phyloP scores from a whole-genome alignment of 30 jellyfish, hydroid and myxozoan species.

The Cassiopea andromeda region DNA sequence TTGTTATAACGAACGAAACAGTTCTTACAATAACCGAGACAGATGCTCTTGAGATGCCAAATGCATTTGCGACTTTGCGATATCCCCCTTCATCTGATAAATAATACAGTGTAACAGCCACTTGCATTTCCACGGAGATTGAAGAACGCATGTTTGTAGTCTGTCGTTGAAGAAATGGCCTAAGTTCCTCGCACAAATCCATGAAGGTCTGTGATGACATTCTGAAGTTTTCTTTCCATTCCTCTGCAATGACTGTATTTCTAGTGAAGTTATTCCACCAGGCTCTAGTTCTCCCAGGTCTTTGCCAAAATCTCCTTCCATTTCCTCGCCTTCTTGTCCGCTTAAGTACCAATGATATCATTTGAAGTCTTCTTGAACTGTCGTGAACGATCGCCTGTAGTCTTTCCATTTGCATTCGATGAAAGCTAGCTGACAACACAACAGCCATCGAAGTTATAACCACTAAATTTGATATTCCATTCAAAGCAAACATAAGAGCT shows the following conservation, averaged over 20 bases:
- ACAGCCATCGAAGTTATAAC: background rate
- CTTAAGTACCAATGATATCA: no score
- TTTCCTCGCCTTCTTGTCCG: background rate
- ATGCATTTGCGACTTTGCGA: constrained; percentile 9
- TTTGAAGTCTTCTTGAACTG: background rate
- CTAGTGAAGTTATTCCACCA: background rate
- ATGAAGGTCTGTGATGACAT: background rate
- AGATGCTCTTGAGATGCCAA: background rate
- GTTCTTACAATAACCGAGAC: background rate
- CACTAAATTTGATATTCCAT: background rate
- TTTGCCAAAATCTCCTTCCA: background rate
- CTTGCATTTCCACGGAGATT: constrained; percentile 4
- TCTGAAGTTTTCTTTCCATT: background rate
- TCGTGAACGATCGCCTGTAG: background rate
- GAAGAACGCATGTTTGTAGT: background rate
- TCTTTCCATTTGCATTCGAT: background rate
- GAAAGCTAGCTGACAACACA: background rate
- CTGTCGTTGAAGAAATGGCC: background rate
- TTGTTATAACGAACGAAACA: background rate
- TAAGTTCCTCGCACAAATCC: background rate
- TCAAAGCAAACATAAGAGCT: background rate
- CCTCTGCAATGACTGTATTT: background rate
- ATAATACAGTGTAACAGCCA: constrained; percentile 1
- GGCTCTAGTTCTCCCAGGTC: background rate
- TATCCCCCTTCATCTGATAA: constrained; percentile 24